Evolutionary conservation across 2,113 vertebrate species (phyloP).

Genomic region (Dendropsophus ebraccatus): DNA sequence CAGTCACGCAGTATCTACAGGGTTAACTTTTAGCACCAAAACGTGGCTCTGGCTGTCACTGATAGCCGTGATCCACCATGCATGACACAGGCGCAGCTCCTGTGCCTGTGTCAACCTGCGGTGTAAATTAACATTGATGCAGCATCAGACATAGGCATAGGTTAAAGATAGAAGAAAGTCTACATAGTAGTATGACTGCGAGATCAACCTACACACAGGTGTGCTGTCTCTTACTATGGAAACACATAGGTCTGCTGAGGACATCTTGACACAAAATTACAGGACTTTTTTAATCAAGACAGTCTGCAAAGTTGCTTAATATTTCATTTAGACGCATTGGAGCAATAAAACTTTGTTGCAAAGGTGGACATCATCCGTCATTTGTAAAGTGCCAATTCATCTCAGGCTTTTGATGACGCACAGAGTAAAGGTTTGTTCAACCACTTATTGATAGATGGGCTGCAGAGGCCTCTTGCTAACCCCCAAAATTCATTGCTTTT

Average conservation of each 20-base stretch:
- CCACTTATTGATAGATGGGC: slow-evolving; percentile 58
- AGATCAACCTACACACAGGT: neutral
- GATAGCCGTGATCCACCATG: too few relatives aligned
- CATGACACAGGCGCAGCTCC: too few relatives aligned
- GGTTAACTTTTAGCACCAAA: too few relatives aligned
- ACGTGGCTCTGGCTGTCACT: too few relatives aligned
- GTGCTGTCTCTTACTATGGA: neutral
- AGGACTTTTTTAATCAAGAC: neutral
- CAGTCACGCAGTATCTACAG: too few relatives aligned
- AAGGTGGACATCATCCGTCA: neutral
- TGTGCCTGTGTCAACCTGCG: too few relatives aligned
- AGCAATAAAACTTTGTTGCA: neutral
- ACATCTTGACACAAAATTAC: neutral
- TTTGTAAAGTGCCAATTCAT: slow-evolving; percentile 21
- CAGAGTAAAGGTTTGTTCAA: slow-evolving; percentile 46
- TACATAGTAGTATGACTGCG: neutral
- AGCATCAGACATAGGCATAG: too few relatives aligned
- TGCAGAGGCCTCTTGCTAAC: slow-evolving; percentile 55
- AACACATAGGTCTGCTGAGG: neutral
- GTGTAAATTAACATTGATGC: too few relatives aligned
- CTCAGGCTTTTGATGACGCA: neutral
- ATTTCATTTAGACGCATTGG: neutral
- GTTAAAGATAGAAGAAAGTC: too few relatives aligned
- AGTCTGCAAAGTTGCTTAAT: neutral
- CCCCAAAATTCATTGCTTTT: slow-evolving; percentile 59